Evolutionary conservation across 2,888 invertebrate genomes (phyloP).

Genomic region (Podabrus alpinus): DNA sequence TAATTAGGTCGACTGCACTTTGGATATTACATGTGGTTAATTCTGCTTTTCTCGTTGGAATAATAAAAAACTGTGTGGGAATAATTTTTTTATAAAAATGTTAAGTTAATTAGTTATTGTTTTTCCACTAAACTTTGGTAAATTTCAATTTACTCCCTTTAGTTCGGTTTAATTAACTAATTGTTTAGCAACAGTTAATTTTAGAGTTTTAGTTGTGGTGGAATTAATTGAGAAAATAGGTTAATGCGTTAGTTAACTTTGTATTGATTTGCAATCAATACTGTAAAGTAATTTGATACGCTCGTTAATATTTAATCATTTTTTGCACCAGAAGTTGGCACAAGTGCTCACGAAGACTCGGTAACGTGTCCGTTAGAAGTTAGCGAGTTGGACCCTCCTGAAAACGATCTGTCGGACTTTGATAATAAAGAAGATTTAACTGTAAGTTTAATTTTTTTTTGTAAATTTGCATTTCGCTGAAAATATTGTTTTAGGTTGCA

Average conservation of each 20-base stretch:
- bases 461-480: slow-evolving; percentile 7
- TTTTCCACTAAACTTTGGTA: not conserved
- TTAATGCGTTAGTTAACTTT: not conserved
- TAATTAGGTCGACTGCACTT: not conserved
- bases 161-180: not conserved
- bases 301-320: not conserved
- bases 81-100: no score
- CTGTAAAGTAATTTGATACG: not conserved
- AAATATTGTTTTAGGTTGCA: slow-evolving; percentile 40
- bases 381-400: slow-evolving; percentile 60
- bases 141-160: not conserved
- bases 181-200: not conserved
- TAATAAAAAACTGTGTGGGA: not conserved
- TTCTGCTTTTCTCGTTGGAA: not conserved
- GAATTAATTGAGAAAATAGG: not conserved
- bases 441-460: not conserved
- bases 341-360: slow-evolving; percentile 62
- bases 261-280: not conserved
- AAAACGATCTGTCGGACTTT: slow-evolving; percentile 56
- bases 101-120: not conserved
- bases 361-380: slow-evolving; percentile 59
- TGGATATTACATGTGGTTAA: not conserved
- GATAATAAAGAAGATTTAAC: slow-evolving; percentile 47
- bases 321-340: slow-evolving; percentile 52
- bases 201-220: not conserved